These are phyloP conservation scores for Actinostola sp. DNA, from an alignment of 92 coral and sea anemone species.

Conservation along the genomic window DNA sequence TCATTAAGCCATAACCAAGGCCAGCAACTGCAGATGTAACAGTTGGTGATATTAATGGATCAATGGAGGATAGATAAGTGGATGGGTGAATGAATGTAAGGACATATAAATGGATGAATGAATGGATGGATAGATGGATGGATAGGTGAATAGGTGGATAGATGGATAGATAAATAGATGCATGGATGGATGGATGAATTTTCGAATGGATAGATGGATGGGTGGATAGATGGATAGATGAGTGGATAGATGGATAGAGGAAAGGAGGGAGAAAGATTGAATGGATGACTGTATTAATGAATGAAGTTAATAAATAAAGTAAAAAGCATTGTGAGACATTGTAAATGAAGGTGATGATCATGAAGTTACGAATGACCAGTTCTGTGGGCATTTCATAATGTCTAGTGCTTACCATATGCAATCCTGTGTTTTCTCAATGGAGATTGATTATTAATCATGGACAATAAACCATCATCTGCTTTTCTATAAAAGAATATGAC, in stretches of 20 bases:
- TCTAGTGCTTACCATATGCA: constrained; percentile 97
- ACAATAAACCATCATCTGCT: constrained; percentile 96
- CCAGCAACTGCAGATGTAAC: constrained; percentile 74
- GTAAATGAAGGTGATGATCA: no score
- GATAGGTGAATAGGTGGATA: background rate
- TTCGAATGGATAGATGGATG: background rate
- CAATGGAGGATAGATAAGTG: background rate
- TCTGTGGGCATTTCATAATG: no score
- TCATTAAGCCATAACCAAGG: constrained; percentile 92
- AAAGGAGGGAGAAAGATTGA: background rate
- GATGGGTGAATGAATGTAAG: background rate
- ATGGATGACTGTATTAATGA: background rate
- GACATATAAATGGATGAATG: background rate
- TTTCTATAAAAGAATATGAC: constrained; percentile 47
- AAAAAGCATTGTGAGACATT: no score
- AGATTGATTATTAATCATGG: constrained; percentile 84
- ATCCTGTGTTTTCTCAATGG: constrained; percentile 96
- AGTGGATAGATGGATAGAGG: background rate
- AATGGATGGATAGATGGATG: background rate
- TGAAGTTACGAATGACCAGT: no score
- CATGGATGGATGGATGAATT: background rate
- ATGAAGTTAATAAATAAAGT: no score
- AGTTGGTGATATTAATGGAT: no score
- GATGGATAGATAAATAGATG: background rate
- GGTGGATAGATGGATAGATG: background rate